Base-by-base conservation (phyloP, 2,797 vertebrate species). In the Botia almorhae region DNA sequence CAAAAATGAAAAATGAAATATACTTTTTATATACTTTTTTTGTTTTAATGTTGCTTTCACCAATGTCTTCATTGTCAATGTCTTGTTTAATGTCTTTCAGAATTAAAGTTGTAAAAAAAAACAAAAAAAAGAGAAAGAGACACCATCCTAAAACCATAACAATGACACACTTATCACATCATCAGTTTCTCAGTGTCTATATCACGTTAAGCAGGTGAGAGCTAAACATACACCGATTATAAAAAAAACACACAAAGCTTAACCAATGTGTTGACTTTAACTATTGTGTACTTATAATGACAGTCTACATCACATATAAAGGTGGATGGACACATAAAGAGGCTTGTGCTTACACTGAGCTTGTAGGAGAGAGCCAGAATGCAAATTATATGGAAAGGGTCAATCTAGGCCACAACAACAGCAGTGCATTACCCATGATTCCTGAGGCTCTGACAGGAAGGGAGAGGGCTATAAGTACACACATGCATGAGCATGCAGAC, bases 351-450 rank as follows among this genome's bases (percentile, higher is more conserved):
- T 64, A 39, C 23, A 26, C 36, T 7, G 10, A 60, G 65, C 70
- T 60, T 4, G 23, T 51, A 58, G 72, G 29, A 50, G 56, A 65
- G 4, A 50, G 12, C 58, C 68, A 19, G 23, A 53, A 79, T 21
- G 33, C 17, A 72, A 21, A 64, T 1, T 10, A 71, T 29, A 78
- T 36, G 4, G 29, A 81, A 12, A 67, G 43, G 75, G 78, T 79
- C 36, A 81, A 43, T 50, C 65, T 76, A 68, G 82, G 76, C 39
- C 56, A 76, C 51, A 43, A 39, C 65, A 77, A 48, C 33, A 70
- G 29, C 65, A 53, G 33, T 19, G 1, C 29, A 55, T 65, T 71
- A 75, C 43, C 60, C 56, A 75, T 60, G 21, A 85, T 70, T 64
- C 60, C 55, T 60, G 53, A 17, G 74, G 74, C 72, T 77, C 36